Evolutionary conservation across 2,888 invertebrate species (phyloP), one percentile per base, ranked within the genome.

Genomic region (Trachelus stipa): DNA sequence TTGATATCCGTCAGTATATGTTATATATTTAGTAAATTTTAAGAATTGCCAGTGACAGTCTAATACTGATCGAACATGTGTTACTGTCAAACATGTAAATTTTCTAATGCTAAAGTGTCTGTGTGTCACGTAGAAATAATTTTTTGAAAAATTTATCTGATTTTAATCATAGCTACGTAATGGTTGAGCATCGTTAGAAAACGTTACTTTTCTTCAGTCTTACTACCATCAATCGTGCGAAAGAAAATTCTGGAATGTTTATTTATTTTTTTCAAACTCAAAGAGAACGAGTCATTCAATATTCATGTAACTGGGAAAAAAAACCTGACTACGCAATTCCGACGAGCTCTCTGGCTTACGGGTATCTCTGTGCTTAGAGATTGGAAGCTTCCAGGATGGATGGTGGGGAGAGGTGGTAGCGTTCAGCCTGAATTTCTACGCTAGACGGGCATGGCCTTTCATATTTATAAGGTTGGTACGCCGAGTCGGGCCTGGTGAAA

Each of bases 281-380:
- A 79, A 80, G 79, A 80, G 56, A 83, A 81, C 78, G 73, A 81
- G 56, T 79, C 80, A 81, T 85, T 84, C 84, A 82, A 85, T 84
- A 85, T 85, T 83, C 82, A 84, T 82, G 79, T 68, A 79, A 77
- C 81, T 75, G 76, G 80, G 78, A 78, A 79, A 82, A 79, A 82
- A 83, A 77, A 79, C 77, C 83, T 79, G 83, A 83, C 83, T 84
- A 78, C 73, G 82, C 81, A 81, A 79, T 81, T 82, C 81, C 79
- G 79, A 76, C 69, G 76, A 78, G 78, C 78, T 79, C 79, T 76
- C 68, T 33, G 79, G 69, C 79, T 73, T 76, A 40, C 68, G 80
- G 76, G 77, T 76, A 73, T 78, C 75, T 76, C 77, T 73, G 75
- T 35, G 69, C n/a, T 56, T 56, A 56, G 56, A 56, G 56, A 56